These are phyloP conservation scores for Phalanger gymnotis DNA, from an alignment of 2,797 vertebrate species.

Conservation along the genomic window DNA sequence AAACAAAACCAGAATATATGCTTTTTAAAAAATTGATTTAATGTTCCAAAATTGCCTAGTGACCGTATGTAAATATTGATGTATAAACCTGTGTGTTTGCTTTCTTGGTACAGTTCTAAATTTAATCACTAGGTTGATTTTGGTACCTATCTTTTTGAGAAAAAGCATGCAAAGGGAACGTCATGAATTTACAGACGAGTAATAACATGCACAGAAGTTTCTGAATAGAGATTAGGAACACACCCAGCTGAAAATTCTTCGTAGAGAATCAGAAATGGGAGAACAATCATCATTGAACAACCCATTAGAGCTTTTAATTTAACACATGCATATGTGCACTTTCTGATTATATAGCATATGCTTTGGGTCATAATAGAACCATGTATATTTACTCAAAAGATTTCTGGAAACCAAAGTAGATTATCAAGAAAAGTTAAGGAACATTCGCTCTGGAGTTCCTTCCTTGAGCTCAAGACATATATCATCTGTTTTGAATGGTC, in stretches of 20 bases:
- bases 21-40: background rate
- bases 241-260: constrained; percentile 38
- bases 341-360: constrained; percentile 15
- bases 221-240: constrained; percentile 30
- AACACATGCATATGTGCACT: background rate
- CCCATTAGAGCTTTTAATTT: background rate
- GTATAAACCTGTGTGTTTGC: background rate
- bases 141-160: constrained; percentile 36
- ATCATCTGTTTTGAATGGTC: background rate
- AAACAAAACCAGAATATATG: background rate
- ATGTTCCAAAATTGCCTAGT: constrained; percentile 20
- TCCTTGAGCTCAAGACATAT: background rate
- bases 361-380: background rate
- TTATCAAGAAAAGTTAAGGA: background rate
- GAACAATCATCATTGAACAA: background rate
- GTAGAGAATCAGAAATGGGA: background rate
- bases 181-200: constrained; percentile 6
- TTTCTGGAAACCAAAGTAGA: background rate
- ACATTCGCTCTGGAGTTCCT: background rate
- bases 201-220: constrained; percentile 10
- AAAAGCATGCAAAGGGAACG: constrained; percentile 25
- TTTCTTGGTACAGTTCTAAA: constrained; percentile 13
- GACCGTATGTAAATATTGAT: constrained; percentile 4
- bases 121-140: constrained; percentile 40
- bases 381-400: constrained; percentile 4